Conservation (phyloP, 2,113 vertebrate species). For the Columba livia region DNA sequence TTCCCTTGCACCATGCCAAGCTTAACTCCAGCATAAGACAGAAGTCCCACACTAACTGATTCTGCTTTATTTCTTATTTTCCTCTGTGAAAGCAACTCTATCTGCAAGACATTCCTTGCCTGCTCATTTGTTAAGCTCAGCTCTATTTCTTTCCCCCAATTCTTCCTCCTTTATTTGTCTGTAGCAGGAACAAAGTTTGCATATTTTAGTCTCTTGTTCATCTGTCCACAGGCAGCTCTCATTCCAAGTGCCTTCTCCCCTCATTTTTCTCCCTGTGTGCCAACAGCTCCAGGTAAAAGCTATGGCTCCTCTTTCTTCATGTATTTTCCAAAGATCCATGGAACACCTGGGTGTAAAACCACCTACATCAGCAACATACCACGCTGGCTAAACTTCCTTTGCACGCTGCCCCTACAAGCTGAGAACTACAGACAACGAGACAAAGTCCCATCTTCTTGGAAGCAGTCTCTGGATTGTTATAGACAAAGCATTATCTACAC, state of each 20-base stretch:
- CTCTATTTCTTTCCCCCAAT: neutral
- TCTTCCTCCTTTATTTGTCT: neutral
- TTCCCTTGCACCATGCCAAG: neutral
- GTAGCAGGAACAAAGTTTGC: neutral
- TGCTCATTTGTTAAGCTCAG: neutral
- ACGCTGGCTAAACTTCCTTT: neutral
- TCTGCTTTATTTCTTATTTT: neutral
- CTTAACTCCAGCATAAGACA: neutral
- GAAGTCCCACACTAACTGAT: neutral
- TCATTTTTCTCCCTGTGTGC: neutral
- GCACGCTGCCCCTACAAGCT: neutral
- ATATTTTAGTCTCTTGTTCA: neutral
- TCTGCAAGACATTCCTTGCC: neutral
- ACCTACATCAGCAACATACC: fast-evolving
- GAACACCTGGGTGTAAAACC: neutral
- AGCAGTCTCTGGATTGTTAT: neutral
- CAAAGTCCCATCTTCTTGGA: neutral
- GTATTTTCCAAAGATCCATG: neutral
- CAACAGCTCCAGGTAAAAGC: neutral
- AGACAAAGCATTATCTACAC: neutral
- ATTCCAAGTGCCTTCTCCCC: neutral
- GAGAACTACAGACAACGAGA: neutral
- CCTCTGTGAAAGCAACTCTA: neutral
- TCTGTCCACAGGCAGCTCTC: neutral
- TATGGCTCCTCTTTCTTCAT: neutral